These are phyloP conservation scores for Chelmon rostratus DNA, from an alignment of 2,797 vertebrate genomes.

Conservation along the genomic window DNA sequence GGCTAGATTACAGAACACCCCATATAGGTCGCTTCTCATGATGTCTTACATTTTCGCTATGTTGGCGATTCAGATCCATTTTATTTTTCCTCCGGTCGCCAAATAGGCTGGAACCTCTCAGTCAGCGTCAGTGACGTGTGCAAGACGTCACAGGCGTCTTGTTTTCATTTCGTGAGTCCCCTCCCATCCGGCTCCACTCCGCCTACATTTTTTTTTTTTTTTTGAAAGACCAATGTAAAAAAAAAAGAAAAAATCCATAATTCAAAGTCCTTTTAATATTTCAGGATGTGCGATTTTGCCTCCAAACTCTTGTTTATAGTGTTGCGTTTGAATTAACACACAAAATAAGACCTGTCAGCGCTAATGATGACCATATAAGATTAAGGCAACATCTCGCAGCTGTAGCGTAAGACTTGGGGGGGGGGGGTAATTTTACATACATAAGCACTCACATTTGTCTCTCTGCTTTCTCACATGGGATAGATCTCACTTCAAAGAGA, in stretches of 20 bases:
- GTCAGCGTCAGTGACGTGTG: conserved; percentile 67
- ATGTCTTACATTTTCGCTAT: conserved; percentile 1
- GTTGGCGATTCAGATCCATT: conserved; percentile 35
- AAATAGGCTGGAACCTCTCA: conserved; percentile 61
- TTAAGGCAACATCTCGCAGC: background rate
- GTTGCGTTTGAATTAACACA: background rate
- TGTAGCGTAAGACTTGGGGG: too few relatives aligned
- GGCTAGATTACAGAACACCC: background rate
- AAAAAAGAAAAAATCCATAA: conserved; percentile 4
- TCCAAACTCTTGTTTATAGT: background rate
- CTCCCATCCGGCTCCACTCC: conserved; percentile 57
- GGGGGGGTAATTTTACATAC: too few relatives aligned
- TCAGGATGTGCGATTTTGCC: background rate
- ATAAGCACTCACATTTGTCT: too few relatives aligned
- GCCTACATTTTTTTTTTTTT: conserved; percentile 38
- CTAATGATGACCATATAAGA: background rate
- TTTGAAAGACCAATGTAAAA: conserved; percentile 22
- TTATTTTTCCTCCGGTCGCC: conserved; percentile 54
- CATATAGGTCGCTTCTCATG: background rate
- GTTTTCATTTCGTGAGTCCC: conserved; percentile 73
- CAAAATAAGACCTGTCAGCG: background rate
- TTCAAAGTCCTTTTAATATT: background rate
- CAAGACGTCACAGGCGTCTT: conserved; percentile 71
- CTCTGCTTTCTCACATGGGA: background rate
- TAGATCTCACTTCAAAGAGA: conserved; percentile 5